Percentiles rank a stretch among this genome's conserved stretches.
phyloP scores from a whole-genome alignment of 2,797 vertebrate species.

The Eulemur albifrons region DNA sequence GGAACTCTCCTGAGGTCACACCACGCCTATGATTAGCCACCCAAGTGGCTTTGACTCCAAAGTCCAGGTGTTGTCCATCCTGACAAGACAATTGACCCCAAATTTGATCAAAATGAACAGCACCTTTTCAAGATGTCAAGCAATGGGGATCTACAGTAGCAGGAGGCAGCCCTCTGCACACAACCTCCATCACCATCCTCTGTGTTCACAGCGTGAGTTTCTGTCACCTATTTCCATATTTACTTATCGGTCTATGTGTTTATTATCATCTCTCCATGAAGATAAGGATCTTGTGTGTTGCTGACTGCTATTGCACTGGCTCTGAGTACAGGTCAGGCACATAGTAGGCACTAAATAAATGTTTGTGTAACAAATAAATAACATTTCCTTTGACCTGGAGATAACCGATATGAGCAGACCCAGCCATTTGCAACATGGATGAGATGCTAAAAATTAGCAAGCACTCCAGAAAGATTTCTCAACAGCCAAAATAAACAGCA shows the following conservation, averaged over 20 bases:
- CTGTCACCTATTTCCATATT: not conserved
- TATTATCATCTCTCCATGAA: not conserved
- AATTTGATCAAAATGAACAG: not conserved
- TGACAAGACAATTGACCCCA: not conserved
- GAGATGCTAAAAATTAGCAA: not conserved
- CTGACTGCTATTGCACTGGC: not conserved
- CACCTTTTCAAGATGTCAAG: not conserved
- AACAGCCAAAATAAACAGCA: slow-evolving; percentile 27
- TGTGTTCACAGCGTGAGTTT: not conserved
- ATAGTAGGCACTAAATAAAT: not conserved
- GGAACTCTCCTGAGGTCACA: not conserved
- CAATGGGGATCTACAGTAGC: accelerated
- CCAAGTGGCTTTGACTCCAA: not conserved
- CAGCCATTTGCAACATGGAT: not conserved
- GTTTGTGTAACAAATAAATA: not conserved
- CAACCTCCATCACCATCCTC: not conserved
- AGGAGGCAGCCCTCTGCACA: not conserved
- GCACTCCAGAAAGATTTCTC: not conserved
- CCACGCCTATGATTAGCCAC: not conserved
- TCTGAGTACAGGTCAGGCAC: not conserved
- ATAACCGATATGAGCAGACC: not conserved
- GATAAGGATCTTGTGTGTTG: not conserved
- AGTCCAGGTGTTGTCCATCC: not conserved
- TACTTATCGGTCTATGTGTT: not conserved
- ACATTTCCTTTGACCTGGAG: not conserved